Base-by-base conservation (phyloP, 2,888 invertebrate genomes). In the Amphipyra berbera region DNA sequence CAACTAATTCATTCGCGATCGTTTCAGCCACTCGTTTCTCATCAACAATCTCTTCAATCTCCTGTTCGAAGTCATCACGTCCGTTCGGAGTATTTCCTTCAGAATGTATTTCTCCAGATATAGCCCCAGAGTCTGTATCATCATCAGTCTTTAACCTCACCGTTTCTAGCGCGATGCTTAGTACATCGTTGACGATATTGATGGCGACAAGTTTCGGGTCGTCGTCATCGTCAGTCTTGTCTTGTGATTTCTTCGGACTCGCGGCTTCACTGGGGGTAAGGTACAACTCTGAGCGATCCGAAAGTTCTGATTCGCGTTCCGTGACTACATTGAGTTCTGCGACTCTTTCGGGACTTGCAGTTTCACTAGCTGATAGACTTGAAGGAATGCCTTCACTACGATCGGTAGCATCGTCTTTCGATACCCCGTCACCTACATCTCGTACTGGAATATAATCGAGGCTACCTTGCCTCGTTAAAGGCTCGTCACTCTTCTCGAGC, bases 231-330 rank as follows among this genome's bases (percentile, higher is more conserved):
- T 93, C 95, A 86, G 90, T 89, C 88, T 94, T 94, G 79, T 94
- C 94, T 85, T 87, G 86, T 68, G 81, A 83, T 88, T 90, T 93
- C 80, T 90, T 92, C 72, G 95, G 95, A 76, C 95, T 95, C 76
- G 95, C 95, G 41, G 95, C 93, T 86, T 96, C 97, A 42, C 96
- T 96, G 21, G 97, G 96, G 50, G 97, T 97, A 68, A 96, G 88
- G 82, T 97, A 97, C 62, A 96, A 93, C 82, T 97, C 97, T 49
- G 96, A 96, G 68, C 96, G 95, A 86, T 97, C 97, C 73, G 96
- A 97, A 52, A 96, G 95, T 66, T 96, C 95, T 41, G 96, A 94
- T 87, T 96, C 96, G 72, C 95, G 94, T 80, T 96, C 95, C 15
- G 93, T 80, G 21, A 82, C 79, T 10, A 92, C 78, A 72, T 90